A percentile compares a stretch with the other conserved stretches of the same genome.
Conservation (phyloP, 2,888 invertebrate species). For the Leuctra nigra region DNA sequence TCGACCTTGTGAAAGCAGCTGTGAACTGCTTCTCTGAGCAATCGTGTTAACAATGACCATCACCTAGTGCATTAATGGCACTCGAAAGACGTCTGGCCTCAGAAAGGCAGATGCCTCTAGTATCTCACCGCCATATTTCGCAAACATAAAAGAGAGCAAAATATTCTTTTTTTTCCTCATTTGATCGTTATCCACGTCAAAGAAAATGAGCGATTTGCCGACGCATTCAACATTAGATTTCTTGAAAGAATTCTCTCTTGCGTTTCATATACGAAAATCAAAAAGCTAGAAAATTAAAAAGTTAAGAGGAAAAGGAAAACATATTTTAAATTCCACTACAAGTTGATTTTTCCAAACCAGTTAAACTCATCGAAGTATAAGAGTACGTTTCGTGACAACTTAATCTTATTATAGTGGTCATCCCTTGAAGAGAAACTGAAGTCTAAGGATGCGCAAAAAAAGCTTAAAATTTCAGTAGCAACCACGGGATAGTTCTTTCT, state of each 20-base stretch:
- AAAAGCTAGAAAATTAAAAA: neutral
- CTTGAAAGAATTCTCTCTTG: neutral
- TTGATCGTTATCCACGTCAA: too few species aligned
- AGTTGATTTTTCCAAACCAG: conserved; percentile 4
- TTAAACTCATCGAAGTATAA: conserved; percentile 12
- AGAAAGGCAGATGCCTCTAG: too few species aligned
- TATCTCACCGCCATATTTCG: too few species aligned
- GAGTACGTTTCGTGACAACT: neutral
- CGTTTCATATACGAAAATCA: conserved; percentile 15
- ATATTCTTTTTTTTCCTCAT: too few species aligned
- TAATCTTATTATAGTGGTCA: conserved; percentile 16
- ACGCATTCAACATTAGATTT: too few species aligned
- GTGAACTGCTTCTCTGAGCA: too few species aligned
- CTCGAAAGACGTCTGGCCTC: too few species aligned
- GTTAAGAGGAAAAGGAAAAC: neutral
- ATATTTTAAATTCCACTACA: neutral
- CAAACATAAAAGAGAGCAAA: too few species aligned
- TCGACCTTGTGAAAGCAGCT: too few species aligned
- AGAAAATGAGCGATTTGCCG: too few species aligned
- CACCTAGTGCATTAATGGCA: too few species aligned
- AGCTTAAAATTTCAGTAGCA: conserved; percentile 10
- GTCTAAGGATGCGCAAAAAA: conserved; percentile 4
- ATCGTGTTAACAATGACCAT: too few species aligned
- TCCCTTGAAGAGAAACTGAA: conserved; percentile 9
- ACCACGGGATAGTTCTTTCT: conserved; percentile 4